Percentiles rank a stretch among this genome's conserved stretches.
Conservation (phyloP, 2,888 invertebrate genomes). For the Vesta saturnalis region DNA sequence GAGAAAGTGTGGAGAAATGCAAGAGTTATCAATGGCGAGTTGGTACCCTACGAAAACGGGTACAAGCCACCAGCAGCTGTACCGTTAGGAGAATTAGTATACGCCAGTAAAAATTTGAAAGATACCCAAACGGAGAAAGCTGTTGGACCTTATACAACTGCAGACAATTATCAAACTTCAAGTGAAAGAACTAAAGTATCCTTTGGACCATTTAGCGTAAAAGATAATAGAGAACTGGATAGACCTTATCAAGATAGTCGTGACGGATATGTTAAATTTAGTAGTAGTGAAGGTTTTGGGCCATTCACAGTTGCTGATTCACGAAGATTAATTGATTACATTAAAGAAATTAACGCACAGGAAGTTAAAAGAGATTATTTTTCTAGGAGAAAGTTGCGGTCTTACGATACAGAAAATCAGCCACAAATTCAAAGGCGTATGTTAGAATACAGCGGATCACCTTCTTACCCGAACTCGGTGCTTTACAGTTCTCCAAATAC, state of each 20-base stretch:
- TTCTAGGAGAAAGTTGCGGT: constrained; percentile 60
- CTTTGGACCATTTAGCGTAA: constrained; percentile 69
- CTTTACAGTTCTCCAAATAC: constrained; percentile 72
- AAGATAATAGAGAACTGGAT: constrained; percentile 62
- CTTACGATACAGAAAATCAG: constrained; percentile 62
- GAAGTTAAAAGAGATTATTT: constrained; percentile 71
- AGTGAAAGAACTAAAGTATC: constrained; percentile 54
- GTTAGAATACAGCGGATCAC: constrained; percentile 72
- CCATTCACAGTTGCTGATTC: constrained; percentile 72
- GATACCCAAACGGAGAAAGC: constrained; percentile 37
- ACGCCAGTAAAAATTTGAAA: constrained; percentile 55
- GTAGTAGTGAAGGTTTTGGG: constrained; percentile 64
- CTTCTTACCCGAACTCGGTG: constrained; percentile 72
- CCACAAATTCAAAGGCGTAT: constrained; percentile 75
- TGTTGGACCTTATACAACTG: constrained; percentile 70
- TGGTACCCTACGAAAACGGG: constrained; percentile 78
- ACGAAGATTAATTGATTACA: constrained; percentile 71
- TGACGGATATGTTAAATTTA: constrained; percentile 47
- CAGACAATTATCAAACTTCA: constrained; percentile 67
- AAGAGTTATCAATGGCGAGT: constrained; percentile 84
- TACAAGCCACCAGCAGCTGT: constrained; percentile 72
- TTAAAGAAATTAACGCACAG: constrained; percentile 73
- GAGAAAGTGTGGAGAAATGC: constrained; percentile 87
- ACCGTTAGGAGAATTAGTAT: constrained; percentile 68
- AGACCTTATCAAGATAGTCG: constrained; percentile 43